These are phyloP conservation scores for Theodoxus fluviatilis DNA, from an alignment of 2,888 invertebrate species.

Conservation along the genomic window DNA sequence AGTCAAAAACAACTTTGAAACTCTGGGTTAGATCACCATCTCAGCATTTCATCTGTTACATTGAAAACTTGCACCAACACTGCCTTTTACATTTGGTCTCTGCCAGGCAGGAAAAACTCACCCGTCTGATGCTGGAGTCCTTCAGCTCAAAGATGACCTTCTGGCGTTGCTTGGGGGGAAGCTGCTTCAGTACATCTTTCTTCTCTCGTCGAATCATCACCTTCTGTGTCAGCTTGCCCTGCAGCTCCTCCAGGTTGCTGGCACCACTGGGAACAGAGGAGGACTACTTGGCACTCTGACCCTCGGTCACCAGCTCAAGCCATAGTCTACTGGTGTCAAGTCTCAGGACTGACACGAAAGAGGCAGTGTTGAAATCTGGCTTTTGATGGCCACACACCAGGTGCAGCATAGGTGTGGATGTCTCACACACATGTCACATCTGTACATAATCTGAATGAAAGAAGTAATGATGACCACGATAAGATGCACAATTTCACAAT, in stretches of 20 bases:
- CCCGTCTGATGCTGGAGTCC: constrained; percentile 57
- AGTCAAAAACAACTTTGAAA: background rate
- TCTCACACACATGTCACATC: too few relatives aligned
- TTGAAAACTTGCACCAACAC: background rate
- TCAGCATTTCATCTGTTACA: background rate
- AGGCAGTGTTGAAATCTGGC: too few relatives aligned
- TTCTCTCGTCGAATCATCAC: constrained; percentile 61
- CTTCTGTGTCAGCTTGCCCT: constrained; percentile 40
- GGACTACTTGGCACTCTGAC: too few relatives aligned
- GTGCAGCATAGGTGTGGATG: too few relatives aligned
- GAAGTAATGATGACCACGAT: too few relatives aligned
- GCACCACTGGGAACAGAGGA: constrained; percentile 48
- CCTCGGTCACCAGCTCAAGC: too few relatives aligned
- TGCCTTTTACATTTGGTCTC: too few relatives aligned
- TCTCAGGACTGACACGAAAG: too few relatives aligned
- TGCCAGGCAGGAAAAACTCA: constrained; percentile 30
- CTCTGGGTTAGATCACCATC: background rate
- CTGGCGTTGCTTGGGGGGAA: constrained; percentile 61
- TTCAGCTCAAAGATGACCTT: constrained; percentile 59
- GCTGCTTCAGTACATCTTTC: constrained; percentile 55
- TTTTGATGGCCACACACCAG: too few relatives aligned
- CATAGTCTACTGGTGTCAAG: too few relatives aligned
- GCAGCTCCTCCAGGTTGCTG: constrained; percentile 58
- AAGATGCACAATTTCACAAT: too few relatives aligned
- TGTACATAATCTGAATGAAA: too few relatives aligned